A percentile compares a stretch with the other conserved stretches of the same genome.
Evolutionary conservation across 2,888 invertebrate species (phyloP).

Genomic region (Agrochola macilenta): DNA sequence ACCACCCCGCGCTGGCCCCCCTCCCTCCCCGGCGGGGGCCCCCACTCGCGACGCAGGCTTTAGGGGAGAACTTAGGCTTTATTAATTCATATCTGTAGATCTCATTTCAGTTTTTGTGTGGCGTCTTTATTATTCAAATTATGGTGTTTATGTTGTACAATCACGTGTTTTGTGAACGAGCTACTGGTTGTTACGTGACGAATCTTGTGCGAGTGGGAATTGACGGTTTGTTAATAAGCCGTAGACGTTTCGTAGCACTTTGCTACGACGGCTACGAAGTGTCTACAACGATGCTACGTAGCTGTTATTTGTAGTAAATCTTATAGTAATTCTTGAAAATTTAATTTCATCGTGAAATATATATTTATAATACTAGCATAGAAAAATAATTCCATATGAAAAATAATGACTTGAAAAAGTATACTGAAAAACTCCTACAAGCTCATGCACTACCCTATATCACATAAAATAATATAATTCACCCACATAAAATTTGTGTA

Average conservation of each 20-base stretch:
- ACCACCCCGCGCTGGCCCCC: conserved; percentile 56
- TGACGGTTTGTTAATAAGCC: conserved; percentile 41
- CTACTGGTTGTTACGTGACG: conserved; percentile 6
- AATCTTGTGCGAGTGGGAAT: conserved; percentile 14
- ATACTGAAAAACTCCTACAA: neutral
- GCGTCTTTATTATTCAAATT: conserved; percentile 75
- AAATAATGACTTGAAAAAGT: neutral
- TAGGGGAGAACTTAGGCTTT: conserved; percentile 80
- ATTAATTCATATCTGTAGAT: conserved; percentile 80
- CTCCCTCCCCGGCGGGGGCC: conserved; percentile 63
- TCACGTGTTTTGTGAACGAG: conserved; percentile 37
- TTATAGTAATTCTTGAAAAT: neutral
- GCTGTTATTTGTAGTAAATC: neutral
- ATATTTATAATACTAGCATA: neutral
- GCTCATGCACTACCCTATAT: neutral
- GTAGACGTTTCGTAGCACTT: conserved; percentile 66
- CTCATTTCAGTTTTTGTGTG: conserved; percentile 72
- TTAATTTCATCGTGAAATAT: too few relatives aligned
- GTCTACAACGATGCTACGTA: conserved; percentile 57
- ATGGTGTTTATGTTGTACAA: conserved; percentile 67
- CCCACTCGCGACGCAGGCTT: conserved; percentile 74
- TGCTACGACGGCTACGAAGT: conserved; percentile 69
- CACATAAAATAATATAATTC: conserved; percentile 11
- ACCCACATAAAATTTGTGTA: conserved; percentile 41
- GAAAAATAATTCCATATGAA: neutral